These are phyloP conservation scores for Psittacula cyanocephala DNA, from an alignment of 2,113 vertebrate genomes.

Conservation along the genomic window DNA sequence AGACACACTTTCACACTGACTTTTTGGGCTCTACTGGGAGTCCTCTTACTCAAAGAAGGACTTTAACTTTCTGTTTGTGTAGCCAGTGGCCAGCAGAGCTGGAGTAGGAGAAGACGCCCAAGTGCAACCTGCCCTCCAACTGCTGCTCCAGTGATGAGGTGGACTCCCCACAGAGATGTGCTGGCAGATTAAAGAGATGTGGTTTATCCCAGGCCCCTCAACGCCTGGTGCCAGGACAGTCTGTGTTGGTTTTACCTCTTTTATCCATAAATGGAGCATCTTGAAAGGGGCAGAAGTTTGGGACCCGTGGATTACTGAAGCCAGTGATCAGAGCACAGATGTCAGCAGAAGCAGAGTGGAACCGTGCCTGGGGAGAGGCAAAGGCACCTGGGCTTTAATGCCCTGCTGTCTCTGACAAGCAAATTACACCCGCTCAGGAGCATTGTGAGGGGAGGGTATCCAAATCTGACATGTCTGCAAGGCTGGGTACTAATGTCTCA, in stretches of 20 bases:
- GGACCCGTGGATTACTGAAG: neutral
- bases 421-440: neutral
- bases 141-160: fast-evolving
- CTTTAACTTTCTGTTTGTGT: neutral
- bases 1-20: neutral
- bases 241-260: neutral
- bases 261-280: neutral
- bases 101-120: neutral
- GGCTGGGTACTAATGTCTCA: neutral
- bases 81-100: fast-evolving
- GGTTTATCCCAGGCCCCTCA: too few relatives aligned
- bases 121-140: neutral
- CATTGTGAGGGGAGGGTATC: neutral
- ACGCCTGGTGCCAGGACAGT: neutral
- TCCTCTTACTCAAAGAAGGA: neutral
- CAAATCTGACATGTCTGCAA: neutral
- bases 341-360: neutral
- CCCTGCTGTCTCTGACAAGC: neutral
- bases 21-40: neutral
- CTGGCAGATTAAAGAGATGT: neutral
- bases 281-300: neutral
- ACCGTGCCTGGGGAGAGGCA: fast-evolving
- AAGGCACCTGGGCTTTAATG: neutral
- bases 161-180: fast-evolving
- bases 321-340: neutral